Evolutionary conservation across 1,140 invertebrate genomes (phyloP), one percentile per base, ranked within the genome.

Genomic region (Oreohelix idahoensis): DNA sequence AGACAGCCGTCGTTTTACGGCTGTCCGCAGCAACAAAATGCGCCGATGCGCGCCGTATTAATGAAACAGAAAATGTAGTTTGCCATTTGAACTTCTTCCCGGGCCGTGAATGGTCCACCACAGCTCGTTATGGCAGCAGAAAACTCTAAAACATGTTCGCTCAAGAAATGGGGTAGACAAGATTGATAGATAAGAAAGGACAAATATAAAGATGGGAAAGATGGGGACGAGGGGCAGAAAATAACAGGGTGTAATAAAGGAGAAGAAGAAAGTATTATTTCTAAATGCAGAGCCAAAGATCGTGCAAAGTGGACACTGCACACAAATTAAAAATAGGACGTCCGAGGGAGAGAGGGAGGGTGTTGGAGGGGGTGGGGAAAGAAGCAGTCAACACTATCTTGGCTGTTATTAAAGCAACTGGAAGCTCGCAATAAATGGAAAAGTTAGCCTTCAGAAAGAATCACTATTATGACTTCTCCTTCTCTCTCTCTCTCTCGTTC

Each of bases 11-110:
- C 63, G 8, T 32, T 58, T 66, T 66, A 66, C 29, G 63, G 32
- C 63, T 66, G 23, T 66, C n/a, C 29, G 1, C 29, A 17, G n/a
- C n/a, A 66, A 49, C 42, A 76, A 49, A 51, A 76, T 23, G 74
- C 26, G n/a, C 15, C 0, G 45, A 32, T 51, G 45, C 42, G 49
- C 17, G 17, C 29, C 29, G 49, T 49, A 76, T 76, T 76, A 4
- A 51, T 45, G 74, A 51, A 76, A 76, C 23, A 76, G 45, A 35
- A 76, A 76, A 76, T 76, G 23, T 39, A 51, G 45, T 76, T 51
- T 45, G 74, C 23, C 74, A 75, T 76, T 51, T 76, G 42, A 76
- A 45, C 74, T 32, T 36, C 32, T 35, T 35, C 38, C 26, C 45
- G n/a, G 26, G 26, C 32, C 10, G 39, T 76, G 74, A 53, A 29